phyloP scores from a whole-genome alignment of 30 jellyfish, hydroid and myxozoan species.

The Chrysaora quinquecirrha region DNA sequence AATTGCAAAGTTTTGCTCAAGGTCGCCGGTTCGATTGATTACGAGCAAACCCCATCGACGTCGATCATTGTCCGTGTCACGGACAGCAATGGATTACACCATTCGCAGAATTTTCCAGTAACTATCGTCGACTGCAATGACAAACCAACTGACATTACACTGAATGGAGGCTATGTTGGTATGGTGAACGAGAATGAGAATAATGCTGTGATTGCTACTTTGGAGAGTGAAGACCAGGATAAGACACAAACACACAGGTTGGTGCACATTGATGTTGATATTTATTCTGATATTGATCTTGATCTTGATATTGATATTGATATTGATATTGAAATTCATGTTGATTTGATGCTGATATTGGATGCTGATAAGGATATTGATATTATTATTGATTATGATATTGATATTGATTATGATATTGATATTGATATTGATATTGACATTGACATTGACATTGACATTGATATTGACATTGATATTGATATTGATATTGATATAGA shows the following conservation, averaged over 20 bases:
- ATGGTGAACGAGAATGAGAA: slow-evolving; percentile 69
- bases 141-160: slow-evolving; percentile 68
- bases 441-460: too few species aligned
- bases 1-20: slow-evolving; percentile 40
- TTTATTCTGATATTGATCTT: too few species aligned
- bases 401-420: too few species aligned
- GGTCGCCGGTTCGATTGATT: slow-evolving; percentile 61
- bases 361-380: too few species aligned
- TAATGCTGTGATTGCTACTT: slow-evolving; percentile 46
- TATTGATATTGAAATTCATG: too few species aligned
- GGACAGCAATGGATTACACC: slow-evolving; percentile 75
- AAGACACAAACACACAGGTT: slow-evolving; percentile 24
- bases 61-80: slow-evolving; percentile 63
- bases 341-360: too few species aligned
- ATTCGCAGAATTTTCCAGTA: slow-evolving; percentile 43
- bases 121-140: slow-evolving; percentile 69
- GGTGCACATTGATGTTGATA: too few species aligned
- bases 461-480: too few species aligned
- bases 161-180: slow-evolving; percentile 69
- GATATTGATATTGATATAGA: too few species aligned
- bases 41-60: slow-evolving; percentile 34
- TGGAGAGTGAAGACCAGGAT: slow-evolving; percentile 80
- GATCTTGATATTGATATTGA: too few species aligned
- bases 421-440: too few species aligned
- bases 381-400: too few species aligned